Evolutionary conservation across 2,797 vertebrate genomes (phyloP).

Genomic region (Phalanger gymnotis): DNA sequence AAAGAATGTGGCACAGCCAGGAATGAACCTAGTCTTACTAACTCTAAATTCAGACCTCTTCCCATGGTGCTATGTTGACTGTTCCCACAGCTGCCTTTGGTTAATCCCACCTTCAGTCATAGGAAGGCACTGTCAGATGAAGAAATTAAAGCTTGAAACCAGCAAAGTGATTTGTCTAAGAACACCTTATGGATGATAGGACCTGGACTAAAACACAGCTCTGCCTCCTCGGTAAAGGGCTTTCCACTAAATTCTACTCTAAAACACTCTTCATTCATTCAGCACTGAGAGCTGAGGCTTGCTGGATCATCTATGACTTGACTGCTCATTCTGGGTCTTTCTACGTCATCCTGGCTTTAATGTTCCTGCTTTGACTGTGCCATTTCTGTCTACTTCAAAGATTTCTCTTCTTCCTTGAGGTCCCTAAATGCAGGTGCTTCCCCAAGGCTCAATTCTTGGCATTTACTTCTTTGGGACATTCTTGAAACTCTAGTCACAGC

Average conservation of each 20-base stretch:
- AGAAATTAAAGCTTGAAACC: not conserved
- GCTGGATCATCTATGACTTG: not conserved
- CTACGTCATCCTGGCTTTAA: not conserved
- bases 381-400: not conserved
- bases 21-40: not conserved
- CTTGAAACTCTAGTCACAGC: not conserved
- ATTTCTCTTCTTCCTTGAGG: not conserved
- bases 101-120: not conserved
- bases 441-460: not conserved
- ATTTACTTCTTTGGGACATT: not conserved
- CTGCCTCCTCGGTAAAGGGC: not conserved
- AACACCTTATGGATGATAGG: not conserved
- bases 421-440: not conserved
- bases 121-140: not conserved
- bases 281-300: not conserved
- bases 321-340: not conserved
- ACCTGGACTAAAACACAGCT: not conserved
- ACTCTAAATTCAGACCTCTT: not conserved
- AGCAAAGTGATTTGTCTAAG: not conserved
- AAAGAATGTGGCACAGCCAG: not conserved
- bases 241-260: not conserved
- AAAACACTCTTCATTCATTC: not conserved
- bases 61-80: not conserved
- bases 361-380: not conserved
- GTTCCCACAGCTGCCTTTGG: not conserved